Percentiles rank a stretch among this genome's conserved stretches.
Conservation (phyloP, 2,797 vertebrate species). For the Cuculus canorus region DNA sequence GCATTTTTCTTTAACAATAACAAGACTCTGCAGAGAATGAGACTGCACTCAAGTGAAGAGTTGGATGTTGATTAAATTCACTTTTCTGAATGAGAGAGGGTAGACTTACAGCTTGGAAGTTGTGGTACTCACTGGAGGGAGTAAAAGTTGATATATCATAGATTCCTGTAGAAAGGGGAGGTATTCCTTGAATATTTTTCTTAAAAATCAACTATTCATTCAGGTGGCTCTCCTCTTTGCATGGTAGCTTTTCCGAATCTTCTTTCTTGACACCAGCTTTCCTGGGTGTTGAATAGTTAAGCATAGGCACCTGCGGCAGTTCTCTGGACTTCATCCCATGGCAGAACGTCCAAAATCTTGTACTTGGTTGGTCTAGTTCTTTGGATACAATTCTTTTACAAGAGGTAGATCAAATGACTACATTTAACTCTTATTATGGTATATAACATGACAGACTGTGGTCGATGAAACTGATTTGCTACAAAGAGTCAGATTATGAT, state of each 20-base stretch:
- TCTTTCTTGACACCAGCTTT: not conserved
- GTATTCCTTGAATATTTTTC: fast-evolving
- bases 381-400: not conserved
- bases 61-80: not conserved
- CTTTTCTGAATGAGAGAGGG: not conserved
- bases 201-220: not conserved
- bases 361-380: not conserved
- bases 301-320: not conserved
- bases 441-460: not conserved
- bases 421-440: not conserved
- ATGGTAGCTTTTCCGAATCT: not conserved
- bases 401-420: not conserved
- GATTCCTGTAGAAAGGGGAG: not conserved
- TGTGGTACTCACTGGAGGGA: not conserved
- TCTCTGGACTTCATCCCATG: not conserved
- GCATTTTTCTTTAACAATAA: not conserved
- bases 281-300: not conserved
- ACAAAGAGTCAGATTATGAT: not conserved
- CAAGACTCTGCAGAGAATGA: not conserved
- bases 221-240: not conserved
- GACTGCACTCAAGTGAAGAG: not conserved
- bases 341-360: not conserved
- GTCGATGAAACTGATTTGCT: not conserved
- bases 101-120: not conserved
- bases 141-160: fast-evolving